Conservation (phyloP, 2,888 invertebrate species). For the Petrolisthes cinctipes region DNA sequence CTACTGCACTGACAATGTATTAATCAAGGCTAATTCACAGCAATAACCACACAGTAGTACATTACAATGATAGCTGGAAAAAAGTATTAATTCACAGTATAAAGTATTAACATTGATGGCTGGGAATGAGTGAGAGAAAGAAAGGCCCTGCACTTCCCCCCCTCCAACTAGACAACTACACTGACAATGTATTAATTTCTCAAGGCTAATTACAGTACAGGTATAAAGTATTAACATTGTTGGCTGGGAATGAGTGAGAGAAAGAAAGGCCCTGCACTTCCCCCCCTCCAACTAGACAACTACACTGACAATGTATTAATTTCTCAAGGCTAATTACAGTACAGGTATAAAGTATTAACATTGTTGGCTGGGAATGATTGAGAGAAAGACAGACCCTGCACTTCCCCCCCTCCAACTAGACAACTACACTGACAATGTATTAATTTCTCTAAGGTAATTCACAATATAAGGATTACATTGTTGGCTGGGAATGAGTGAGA, state of each 20-base stretch:
- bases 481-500: neutral
- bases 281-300: conserved; percentile 51
- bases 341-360: neutral
- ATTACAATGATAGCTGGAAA: too few species aligned
- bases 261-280: conserved; percentile 8
- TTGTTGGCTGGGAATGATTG: neutral
- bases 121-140: neutral
- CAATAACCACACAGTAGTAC: too few species aligned
- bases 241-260: neutral
- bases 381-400: conserved; percentile 10
- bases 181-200: conserved; percentile 12
- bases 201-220: too few species aligned
- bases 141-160: conserved; percentile 20
- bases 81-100: too few species aligned
- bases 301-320: conserved; percentile 38
- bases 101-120: neutral
- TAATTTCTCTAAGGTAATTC: too few species aligned
- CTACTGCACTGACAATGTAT: conserved; percentile 46
- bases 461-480: neutral
- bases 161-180: conserved; percentile 50
- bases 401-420: conserved; percentile 43
- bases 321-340: too few species aligned
- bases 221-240: neutral
- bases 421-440: conserved; percentile 47
- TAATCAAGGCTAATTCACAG: too few species aligned